A percentile compares a stretch with the other conserved stretches of the same genome.
These are phyloP conservation scores for Lasioglossum marginatum DNA, from an alignment of 2,888 invertebrate genomes.

Conservation along the genomic window DNA sequence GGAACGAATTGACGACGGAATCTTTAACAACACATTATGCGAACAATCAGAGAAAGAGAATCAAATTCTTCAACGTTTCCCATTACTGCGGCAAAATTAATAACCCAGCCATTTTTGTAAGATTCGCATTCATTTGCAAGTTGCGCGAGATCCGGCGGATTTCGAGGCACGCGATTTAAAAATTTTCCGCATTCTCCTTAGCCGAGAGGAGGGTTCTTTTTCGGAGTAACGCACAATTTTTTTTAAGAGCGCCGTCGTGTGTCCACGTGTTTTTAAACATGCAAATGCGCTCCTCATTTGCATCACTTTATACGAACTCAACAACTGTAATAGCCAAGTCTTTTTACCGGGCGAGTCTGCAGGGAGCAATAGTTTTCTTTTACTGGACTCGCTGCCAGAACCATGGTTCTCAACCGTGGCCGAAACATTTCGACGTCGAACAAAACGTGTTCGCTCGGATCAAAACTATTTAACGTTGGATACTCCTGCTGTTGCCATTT, in stretches of 20 bases:
- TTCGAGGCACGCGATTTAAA: neutral
- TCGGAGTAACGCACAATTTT: neutral
- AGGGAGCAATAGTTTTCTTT: constrained; percentile 9
- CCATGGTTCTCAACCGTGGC: constrained; percentile 1
- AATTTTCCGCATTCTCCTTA: neutral
- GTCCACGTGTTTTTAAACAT: constrained; percentile 15
- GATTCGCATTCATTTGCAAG: neutral
- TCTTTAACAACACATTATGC: neutral
- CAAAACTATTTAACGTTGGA: neutral
- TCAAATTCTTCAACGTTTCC: neutral
- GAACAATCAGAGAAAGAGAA: neutral
- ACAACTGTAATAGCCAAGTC: constrained; percentile 17
- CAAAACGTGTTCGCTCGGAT: neutral
- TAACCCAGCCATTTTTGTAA: neutral
- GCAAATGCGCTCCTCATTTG: constrained; percentile 18
- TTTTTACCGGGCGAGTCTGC: neutral
- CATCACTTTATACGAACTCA: constrained; percentile 21
- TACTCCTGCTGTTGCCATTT: neutral
- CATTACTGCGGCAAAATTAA: neutral
- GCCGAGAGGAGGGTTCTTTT: neutral
- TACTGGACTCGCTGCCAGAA: neutral
- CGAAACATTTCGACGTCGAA: neutral
- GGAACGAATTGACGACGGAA: too few species aligned
- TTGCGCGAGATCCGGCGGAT: neutral
- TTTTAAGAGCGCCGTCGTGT: constrained; percentile 1